phyloP scores from a whole-genome alignment of 2,888 invertebrate species.

The Lasioglossum figueresi region DNA sequence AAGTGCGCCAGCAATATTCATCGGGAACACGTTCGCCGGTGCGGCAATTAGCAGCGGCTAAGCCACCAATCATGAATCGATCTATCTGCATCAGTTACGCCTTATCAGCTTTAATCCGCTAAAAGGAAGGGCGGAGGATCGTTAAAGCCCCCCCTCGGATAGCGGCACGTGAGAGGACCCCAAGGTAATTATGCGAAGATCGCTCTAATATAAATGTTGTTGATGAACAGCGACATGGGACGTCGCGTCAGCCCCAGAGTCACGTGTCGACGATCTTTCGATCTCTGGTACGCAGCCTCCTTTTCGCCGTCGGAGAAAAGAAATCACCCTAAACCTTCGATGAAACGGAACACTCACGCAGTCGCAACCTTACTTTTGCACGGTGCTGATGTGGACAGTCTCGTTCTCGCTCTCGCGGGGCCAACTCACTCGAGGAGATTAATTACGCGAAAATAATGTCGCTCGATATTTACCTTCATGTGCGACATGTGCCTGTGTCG shows the following conservation, averaged over 20 bases:
- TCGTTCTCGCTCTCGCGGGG: not conserved
- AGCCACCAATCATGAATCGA: constrained; percentile 59
- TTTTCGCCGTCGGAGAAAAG: not conserved
- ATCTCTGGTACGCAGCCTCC: not conserved
- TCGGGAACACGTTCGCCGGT: constrained; percentile 19
- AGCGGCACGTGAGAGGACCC: constrained; percentile 41
- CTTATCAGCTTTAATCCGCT: constrained; percentile 61
- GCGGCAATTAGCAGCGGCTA: constrained; percentile 44
- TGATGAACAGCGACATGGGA: constrained; percentile 7
- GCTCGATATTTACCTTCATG: not conserved
- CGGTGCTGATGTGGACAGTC: not conserved
- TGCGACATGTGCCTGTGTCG: not conserved
- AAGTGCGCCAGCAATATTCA: constrained; percentile 27
- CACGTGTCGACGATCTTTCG: constrained; percentile 24
- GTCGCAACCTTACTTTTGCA: not conserved
- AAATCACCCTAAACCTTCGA: not conserved
- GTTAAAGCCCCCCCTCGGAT: constrained; percentile 40
- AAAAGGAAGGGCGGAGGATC: constrained; percentile 58
- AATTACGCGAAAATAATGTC: not conserved
- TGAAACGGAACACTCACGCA: not conserved
- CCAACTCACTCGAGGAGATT: not conserved
- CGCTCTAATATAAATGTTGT: constrained; percentile 46
- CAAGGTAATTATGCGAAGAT: constrained; percentile 59
- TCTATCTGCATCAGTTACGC: constrained; percentile 55
- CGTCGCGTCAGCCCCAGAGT: not conserved